Evolutionary conservation across 2,113 vertebrate genomes (phyloP), one percentile per base, ranked within the genome.

Genomic region (Hassar affinis): DNA sequence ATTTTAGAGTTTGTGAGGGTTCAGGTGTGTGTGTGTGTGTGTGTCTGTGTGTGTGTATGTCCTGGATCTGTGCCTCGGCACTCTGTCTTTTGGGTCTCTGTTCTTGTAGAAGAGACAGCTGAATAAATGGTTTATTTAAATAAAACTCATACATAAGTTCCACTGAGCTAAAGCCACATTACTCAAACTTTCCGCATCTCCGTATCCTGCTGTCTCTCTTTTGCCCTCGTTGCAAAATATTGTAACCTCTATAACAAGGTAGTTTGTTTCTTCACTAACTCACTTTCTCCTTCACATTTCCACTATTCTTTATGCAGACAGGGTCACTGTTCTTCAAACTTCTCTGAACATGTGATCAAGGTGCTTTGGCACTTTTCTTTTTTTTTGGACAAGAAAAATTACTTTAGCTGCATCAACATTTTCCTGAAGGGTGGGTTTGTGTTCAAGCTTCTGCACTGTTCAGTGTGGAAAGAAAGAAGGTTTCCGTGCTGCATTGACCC

Each of bases 71-170:
- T 47, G 79, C 56, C 82, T 81, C 56, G 78, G 82, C 10, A 35
- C 74, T 84, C 74, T 84, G 75, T 85, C 79, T 81, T 84, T 82
- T 17, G 76, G 71, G 35, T 52, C 56, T 71, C 25, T 84, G 77
- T 59, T 84, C 35, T 25, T 74, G n/a, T 64, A 27, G 57, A 45
- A 56, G 69, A 78, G 79, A 82, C 54, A 87, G 68, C 51, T 51
- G 82, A 82, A 84, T 81, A 79, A 75, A 77, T 82, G 82, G 64
- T 87, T 87, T 87, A 84, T 81, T 84, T 86, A 45, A 84, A 59
- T 83, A 80, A 82, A 81, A 66, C 78, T 42, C 71, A 81, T 81
- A 81, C 79, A 87, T 84, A 84, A 66, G 78, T 85, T 82, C 75
- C 38, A 76, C 83, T 74, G 66, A 87, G 75, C 86, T 78, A 85